Percentiles rank a stretch among this genome's conserved stretches.
Conservation (phyloP, 2,113 vertebrate genomes). For the Ammodytes marinus region DNA sequence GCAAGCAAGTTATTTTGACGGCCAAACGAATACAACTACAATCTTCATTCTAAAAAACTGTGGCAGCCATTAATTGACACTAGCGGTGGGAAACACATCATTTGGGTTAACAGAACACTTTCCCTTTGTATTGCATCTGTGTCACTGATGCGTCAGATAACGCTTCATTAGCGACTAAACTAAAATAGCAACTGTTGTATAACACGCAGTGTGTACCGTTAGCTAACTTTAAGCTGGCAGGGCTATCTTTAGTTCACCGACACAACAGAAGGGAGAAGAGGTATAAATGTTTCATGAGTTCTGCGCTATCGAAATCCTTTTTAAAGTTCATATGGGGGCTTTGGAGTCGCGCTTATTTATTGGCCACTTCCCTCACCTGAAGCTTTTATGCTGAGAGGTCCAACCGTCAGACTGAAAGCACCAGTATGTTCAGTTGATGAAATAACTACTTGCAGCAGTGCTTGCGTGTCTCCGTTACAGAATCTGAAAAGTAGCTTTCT, state of each 20-base stretch:
- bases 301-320: constrained; percentile 9
- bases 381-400: not conserved
- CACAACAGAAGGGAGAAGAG: not conserved
- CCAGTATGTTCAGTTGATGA: not conserved
- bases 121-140: not conserved
- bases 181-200: constrained; percentile 35
- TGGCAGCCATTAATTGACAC: not conserved
- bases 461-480: not conserved
- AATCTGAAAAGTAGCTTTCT: not conserved
- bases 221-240: constrained; percentile 13
- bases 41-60: not conserved
- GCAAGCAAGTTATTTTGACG: not conserved
- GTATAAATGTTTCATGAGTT: constrained; percentile 59
- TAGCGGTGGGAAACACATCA: not conserved
- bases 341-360: not conserved
- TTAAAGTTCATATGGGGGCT: constrained; percentile 5
- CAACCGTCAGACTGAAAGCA: not conserved
- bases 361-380: not conserved
- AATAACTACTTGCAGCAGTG: not conserved
- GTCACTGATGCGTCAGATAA: constrained; percentile 10
- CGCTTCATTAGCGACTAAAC: not conserved
- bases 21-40: not conserved
- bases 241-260: constrained; percentile 31
- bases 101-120: not conserved
- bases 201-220: constrained; percentile 16